Evolutionary conservation across 2,797 vertebrate species (phyloP).

Genomic region (Lophotriccus pileatus): DNA sequence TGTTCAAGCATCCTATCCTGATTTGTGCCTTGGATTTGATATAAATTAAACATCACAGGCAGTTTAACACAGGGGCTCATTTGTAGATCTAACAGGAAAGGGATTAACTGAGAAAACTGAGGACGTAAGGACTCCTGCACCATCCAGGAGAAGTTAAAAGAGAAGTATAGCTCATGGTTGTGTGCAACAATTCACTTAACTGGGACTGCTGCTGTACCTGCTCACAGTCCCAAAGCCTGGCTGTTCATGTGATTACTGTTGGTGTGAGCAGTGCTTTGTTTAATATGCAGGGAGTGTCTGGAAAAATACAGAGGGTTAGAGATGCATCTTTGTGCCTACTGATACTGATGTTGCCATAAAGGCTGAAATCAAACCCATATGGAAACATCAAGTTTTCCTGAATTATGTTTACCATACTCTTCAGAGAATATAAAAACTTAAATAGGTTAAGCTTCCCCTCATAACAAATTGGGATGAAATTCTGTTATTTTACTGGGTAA

Average conservation of each 20-base stretch:
- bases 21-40: not conserved
- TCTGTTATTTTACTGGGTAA: not conserved
- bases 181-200: not conserved
- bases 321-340: not conserved
- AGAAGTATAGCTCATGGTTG: not conserved
- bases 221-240: not conserved
- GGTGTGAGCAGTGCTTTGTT: not conserved
- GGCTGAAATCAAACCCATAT: not conserved
- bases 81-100: not conserved
- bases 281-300: not conserved
- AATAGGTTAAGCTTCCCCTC: not conserved
- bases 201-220: not conserved
- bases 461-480: not conserved
- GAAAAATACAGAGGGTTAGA: not conserved
- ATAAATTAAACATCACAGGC: not conserved
- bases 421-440: not conserved
- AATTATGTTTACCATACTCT: not conserved
- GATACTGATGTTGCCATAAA: not conserved
- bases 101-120: not conserved
- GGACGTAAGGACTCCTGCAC: not conserved
- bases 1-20: not conserved
- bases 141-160: not conserved
- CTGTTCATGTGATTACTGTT: not conserved
- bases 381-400: not conserved
- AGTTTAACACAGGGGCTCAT: not conserved